Percentiles rank a stretch among this genome's conserved stretches.
Evolutionary conservation across 2,888 invertebrate species (phyloP).

Genomic region (Lucinisca nassula): DNA sequence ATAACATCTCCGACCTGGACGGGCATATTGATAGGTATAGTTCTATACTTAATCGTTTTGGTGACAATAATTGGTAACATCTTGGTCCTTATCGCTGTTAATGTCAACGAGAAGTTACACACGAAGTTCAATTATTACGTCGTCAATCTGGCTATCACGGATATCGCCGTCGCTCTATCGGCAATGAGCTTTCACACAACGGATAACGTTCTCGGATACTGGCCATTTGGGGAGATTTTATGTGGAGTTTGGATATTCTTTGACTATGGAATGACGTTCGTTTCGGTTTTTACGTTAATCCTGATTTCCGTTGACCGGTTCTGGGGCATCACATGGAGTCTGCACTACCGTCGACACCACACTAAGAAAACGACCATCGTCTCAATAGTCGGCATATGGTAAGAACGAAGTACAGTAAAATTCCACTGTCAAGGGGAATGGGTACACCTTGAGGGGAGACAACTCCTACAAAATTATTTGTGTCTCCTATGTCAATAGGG

Average conservation of each 20-base stretch:
- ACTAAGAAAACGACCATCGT: constrained; percentile 74
- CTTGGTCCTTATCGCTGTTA: constrained; percentile 84
- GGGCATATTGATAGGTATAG: constrained; percentile 66
- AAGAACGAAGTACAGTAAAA: too few species aligned
- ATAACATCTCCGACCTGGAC: constrained; percentile 47
- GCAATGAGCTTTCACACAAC: constrained; percentile 87
- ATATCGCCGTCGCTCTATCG: constrained; percentile 83
- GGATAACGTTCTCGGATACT: constrained; percentile 84
- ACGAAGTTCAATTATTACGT: constrained; percentile 86
- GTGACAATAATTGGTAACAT: constrained; percentile 85
- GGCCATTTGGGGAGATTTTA: constrained; percentile 85
- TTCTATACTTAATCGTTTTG: constrained; percentile 75
- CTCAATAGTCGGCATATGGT: constrained; percentile 77
- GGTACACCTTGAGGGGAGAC: too few species aligned
- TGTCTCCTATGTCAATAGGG: too few species aligned
- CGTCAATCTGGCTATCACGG: constrained; percentile 81
- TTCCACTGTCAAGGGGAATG: too few species aligned
- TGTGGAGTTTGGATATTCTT: constrained; percentile 87
- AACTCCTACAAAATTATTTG: too few species aligned
- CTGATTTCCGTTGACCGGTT: constrained; percentile 85
- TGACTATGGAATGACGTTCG: constrained; percentile 87
- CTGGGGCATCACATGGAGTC: constrained; percentile 81
- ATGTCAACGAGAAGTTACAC: constrained; percentile 82
- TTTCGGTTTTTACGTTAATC: constrained; percentile 86
- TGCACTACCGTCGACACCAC: constrained; percentile 79